Evolutionary conservation across 2,797 vertebrate genomes (phyloP).

Genomic region (Nyctalus aviator): DNA sequence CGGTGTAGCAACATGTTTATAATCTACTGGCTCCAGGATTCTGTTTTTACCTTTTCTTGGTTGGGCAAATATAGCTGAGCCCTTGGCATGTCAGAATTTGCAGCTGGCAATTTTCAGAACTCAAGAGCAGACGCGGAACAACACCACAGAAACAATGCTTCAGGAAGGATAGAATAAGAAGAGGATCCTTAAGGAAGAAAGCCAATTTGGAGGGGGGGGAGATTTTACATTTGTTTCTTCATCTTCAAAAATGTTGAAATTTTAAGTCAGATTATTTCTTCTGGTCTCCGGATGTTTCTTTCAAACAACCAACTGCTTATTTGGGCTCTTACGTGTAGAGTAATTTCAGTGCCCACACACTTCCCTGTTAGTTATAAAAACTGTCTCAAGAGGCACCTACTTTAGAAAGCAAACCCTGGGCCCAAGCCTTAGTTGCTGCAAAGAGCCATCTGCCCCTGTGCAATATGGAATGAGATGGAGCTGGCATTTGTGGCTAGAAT

Average conservation of each 20-base stretch:
- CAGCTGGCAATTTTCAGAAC: conserved; percentile 73
- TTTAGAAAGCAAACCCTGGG: conserved; percentile 26
- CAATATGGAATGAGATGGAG: background rate
- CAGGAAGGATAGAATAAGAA: background rate
- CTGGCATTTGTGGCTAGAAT: background rate
- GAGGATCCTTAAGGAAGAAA: background rate
- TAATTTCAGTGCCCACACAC: conserved; percentile 63
- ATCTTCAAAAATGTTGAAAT: conserved; percentile 50
- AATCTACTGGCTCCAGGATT: conserved; percentile 59
- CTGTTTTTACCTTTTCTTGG: conserved; percentile 70
- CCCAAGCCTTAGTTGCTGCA: background rate
- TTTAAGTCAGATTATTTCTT: conserved; percentile 45
- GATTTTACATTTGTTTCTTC: background rate
- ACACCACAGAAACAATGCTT: background rate
- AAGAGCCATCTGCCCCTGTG: background rate
- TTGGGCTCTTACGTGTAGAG: conserved; percentile 33
- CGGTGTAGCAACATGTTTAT: conserved; percentile 59
- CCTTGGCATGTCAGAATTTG: conserved; percentile 64
- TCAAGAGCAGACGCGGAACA: conserved; percentile 40
- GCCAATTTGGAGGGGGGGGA: background rate
- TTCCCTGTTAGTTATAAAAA: conserved; percentile 71
- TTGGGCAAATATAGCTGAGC: conserved; percentile 62
- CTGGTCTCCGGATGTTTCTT: conserved; percentile 57
- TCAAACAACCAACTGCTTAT: conserved; percentile 54
- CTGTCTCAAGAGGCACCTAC: conserved; percentile 1